Evolutionary conservation across 2,797 vertebrate species (phyloP).

Genomic region (Manis pentadactyla): DNA sequence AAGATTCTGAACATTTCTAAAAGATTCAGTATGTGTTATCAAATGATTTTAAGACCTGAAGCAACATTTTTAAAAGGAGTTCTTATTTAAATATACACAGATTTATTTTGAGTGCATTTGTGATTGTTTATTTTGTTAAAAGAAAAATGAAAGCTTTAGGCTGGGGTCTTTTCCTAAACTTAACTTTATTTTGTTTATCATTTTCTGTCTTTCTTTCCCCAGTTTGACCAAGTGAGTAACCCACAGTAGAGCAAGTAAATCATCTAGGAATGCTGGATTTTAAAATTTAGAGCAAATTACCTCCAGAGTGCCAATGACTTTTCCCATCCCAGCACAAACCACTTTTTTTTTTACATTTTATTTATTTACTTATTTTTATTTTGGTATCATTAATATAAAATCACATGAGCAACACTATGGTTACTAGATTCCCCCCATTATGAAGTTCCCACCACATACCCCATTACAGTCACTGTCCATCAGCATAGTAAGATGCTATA

Average conservation of each 20-base stretch:
- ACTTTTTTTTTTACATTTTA: no score
- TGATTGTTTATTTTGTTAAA: background rate
- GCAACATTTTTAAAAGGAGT: background rate
- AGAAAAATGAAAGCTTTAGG: background rate
- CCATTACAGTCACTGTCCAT: no score
- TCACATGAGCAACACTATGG: no score
- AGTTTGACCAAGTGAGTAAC: background rate
- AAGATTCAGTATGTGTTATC: background rate
- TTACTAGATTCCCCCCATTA: no score
- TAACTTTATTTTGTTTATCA: constrained; percentile 14
- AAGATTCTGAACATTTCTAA: background rate
- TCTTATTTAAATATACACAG: background rate
- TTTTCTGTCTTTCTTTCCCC: background rate
- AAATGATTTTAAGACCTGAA: constrained; percentile 12
- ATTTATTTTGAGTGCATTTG: background rate
- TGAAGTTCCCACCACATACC: no score
- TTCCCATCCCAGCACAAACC: background rate
- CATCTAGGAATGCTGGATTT: background rate
- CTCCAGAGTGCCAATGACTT: background rate
- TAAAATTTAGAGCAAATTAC: background rate
- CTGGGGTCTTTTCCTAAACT: background rate
- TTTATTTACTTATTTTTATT: no score
- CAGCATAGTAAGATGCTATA: no score
- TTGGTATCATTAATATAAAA: no score
- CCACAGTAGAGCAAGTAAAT: background rate